These are phyloP conservation scores for Hypanus sabinus DNA, from an alignment of 2,113 vertebrate genomes.

Conservation along the genomic window DNA sequence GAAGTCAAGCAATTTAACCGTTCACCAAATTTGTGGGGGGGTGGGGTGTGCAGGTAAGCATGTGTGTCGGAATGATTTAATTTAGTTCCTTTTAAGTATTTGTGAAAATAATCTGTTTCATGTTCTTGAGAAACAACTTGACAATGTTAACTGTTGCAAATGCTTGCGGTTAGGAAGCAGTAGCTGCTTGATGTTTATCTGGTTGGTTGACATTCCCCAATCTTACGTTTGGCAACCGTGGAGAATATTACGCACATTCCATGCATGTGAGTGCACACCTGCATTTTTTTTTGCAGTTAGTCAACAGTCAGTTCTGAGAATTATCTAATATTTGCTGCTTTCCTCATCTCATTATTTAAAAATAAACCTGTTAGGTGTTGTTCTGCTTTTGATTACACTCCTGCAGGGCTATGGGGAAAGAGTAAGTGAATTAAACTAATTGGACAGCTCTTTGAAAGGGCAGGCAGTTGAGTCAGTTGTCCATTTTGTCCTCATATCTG, in stretches of 20 bases:
- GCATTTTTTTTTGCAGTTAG: conserved; percentile 17
- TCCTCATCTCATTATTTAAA: not conserved
- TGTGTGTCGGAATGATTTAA: not conserved
- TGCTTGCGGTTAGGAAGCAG: not conserved
- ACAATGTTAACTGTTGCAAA: not conserved
- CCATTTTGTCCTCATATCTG: too few relatives aligned
- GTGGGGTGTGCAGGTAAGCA: not conserved
- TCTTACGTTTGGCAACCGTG: not conserved
- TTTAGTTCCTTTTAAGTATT: not conserved
- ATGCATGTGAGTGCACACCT: conserved; percentile 12
- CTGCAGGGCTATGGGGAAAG: not conserved
- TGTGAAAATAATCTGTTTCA: not conserved
- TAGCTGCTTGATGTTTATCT: not conserved
- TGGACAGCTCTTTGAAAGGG: not conserved
- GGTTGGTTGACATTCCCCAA: conserved; percentile 10
- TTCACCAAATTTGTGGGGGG: not conserved
- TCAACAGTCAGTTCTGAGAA: not conserved
- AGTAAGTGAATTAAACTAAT: not conserved
- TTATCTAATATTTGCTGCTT: not conserved
- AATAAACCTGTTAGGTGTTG: not conserved
- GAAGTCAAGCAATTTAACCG: not conserved
- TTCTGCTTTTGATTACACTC: not conserved
- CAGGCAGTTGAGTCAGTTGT: not conserved
- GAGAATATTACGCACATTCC: not conserved
- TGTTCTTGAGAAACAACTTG: not conserved